Conservation (phyloP, 2,888 invertebrate species). For the Noctua comes region DNA sequence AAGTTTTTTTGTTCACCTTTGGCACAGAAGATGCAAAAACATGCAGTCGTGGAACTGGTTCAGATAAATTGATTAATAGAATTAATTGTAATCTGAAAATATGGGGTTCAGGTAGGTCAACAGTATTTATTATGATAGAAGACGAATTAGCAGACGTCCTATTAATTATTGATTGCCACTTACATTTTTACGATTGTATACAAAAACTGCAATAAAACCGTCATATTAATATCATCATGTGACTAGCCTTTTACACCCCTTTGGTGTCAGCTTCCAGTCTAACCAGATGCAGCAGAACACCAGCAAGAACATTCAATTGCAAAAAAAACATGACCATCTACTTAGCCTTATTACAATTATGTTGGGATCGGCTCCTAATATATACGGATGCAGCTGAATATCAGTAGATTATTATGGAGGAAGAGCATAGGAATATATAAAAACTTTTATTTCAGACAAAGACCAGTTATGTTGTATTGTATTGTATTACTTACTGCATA, state of each 20-base stretch:
- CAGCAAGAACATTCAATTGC: background rate
- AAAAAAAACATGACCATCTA: background rate
- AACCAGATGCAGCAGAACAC: background rate
- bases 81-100: background rate
- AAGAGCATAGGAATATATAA: too few species aligned
- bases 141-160: background rate
- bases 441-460: too few species aligned
- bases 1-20: background rate
- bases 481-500: too few species aligned
- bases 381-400: too few species aligned
- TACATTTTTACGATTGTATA: background rate
- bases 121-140: slow-evolving; percentile 2
- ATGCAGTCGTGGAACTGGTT: background rate
- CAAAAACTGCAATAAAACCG: background rate
- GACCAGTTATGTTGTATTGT: too few species aligned
- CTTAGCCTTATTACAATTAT: background rate
- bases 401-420: too few species aligned
- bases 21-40: background rate
- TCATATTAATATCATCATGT: background rate
- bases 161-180: background rate
- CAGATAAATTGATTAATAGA: background rate
- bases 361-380: too few species aligned
- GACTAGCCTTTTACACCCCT: too few species aligned
- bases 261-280: background rate
- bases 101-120: background rate